Evolutionary conservation across 2,797 vertebrate genomes (phyloP), one percentile per base, ranked within the genome.

Genomic region (Hirundo rustica): DNA sequence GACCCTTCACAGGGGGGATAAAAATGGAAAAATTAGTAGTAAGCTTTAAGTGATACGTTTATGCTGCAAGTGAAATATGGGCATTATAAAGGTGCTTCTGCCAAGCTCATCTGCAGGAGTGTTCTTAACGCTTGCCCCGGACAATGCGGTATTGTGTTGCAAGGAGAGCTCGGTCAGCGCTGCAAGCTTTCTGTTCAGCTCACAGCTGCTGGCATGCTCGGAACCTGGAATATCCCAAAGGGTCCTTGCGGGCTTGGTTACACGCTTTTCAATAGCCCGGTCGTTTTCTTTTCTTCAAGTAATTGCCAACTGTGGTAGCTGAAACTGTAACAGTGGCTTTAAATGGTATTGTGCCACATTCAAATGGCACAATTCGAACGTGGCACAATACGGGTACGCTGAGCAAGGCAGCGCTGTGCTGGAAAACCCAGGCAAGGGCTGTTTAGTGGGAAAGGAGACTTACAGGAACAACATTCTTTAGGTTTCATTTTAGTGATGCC

Each of bases 1-100:
- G 11, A 21, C 4, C 11, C 15, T n/a, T 32, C 48, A 18, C 9
- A 11, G n/a, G 27, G 36, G 5, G 3, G 1, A n/a, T n/a, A 2
- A 17, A 18, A 34, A 20, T 8, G 5, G 9, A 5, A 19, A 72
- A 82, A 82, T 14, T 1, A 82, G 17, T 40, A 10, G 22, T 48
- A 29, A 40, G 26, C 40, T 60, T 61, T 18, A 74, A 67, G 45
- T 8, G 54, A 6, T 47, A 5, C 1, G 18, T 11, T 84, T 78
- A 10, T 48, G 38, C 57, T 12, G 9, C 30, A 30, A 67, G 21
- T 45, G 70, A 44, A 62, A 67, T 25, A 16, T 0, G 14, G 44
- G 38, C 47, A 1, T 50, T 66, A 9, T 38, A 65, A 53, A 38
- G 48, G 26, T 45, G 9, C 17, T 57, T 64, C 42, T 81, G 62